Percentiles rank a stretch among this genome's conserved stretches.
These are phyloP conservation scores for Harmothoe impar DNA, from an alignment of 2,888 invertebrate genomes.

Conservation along the genomic window DNA sequence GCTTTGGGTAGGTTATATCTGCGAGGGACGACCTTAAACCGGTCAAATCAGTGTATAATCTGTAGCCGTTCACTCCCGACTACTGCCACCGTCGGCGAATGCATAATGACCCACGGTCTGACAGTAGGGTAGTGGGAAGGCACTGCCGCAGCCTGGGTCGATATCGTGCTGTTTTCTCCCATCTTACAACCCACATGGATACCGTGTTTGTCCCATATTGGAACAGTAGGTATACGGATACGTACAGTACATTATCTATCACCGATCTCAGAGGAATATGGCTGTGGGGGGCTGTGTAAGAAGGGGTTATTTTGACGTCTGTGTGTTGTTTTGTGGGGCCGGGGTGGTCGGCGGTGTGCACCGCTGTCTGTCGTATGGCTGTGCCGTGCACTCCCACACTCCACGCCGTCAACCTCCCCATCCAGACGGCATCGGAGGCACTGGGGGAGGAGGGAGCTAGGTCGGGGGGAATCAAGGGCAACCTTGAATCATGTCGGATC, in stretches of 20 bases:
- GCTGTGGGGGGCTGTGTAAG: neutral
- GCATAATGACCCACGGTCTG: constrained; percentile 32
- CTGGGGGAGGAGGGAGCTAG: too few species aligned
- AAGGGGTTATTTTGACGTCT: neutral
- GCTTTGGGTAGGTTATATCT: neutral
- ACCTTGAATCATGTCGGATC: too few species aligned
- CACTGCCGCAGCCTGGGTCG: neutral
- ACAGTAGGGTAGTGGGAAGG: neutral
- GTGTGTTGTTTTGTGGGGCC: neutral
- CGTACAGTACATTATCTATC: neutral
- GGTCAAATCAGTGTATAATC: constrained; percentile 6
- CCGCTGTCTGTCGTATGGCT: neutral
- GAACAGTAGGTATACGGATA: neutral
- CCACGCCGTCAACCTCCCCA: neutral
- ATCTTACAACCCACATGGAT: neutral
- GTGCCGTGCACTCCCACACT: neutral
- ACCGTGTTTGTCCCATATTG: neutral
- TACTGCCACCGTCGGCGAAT: constrained; percentile 30
- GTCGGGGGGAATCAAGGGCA: too few species aligned
- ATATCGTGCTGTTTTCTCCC: constrained; percentile 32
- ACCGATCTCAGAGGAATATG: neutral
- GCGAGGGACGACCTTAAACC: neutral
- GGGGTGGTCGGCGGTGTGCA: neutral
- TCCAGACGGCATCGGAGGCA: neutral
- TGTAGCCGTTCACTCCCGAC: neutral